phyloP scores from a whole-genome alignment of 2,113 vertebrate genomes.

The Dicrurus megarhynchus region DNA sequence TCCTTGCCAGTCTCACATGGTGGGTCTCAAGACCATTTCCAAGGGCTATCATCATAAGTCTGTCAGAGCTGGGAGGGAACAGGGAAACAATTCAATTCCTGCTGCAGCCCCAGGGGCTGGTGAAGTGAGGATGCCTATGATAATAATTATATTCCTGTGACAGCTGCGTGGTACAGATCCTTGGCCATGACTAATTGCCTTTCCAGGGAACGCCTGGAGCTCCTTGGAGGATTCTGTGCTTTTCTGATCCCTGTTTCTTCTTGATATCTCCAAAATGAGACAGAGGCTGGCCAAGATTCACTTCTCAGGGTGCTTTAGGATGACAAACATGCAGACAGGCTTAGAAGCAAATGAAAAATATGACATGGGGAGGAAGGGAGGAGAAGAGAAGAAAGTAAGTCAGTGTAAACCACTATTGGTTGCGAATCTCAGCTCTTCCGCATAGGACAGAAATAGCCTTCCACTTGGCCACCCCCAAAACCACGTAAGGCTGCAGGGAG shows the following conservation, averaged over 20 bases:
- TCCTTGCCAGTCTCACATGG: not conserved
- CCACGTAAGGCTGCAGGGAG: not conserved
- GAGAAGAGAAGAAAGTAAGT: not conserved
- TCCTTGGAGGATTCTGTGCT: not conserved
- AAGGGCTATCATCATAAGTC: not conserved
- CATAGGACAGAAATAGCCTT: not conserved
- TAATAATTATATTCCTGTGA: constrained; percentile 31
- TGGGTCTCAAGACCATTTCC: not conserved
- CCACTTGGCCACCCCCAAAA: not conserved
- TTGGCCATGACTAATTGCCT: constrained; percentile 29
- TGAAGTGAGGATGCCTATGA: not conserved
- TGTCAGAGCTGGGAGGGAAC: not conserved
- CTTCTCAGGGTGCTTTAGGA: not conserved
- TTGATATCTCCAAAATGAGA: not conserved
- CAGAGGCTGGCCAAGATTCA: not conserved
- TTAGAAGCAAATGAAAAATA: not conserved
- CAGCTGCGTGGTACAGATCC: constrained; percentile 5
- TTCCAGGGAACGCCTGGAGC: constrained; percentile 33
- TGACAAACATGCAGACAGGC: not conserved
- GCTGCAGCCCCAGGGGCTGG: not conserved
- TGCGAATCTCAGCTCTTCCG: not conserved
- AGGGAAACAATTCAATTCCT: not conserved
- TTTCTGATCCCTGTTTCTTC: not conserved
- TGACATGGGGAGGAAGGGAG: not conserved
- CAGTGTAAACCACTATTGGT: not conserved